Percentiles rank a stretch among this genome's conserved stretches.
Conservation (phyloP, 2,888 invertebrate species). For the Glyphotaelius pellucidus region DNA sequence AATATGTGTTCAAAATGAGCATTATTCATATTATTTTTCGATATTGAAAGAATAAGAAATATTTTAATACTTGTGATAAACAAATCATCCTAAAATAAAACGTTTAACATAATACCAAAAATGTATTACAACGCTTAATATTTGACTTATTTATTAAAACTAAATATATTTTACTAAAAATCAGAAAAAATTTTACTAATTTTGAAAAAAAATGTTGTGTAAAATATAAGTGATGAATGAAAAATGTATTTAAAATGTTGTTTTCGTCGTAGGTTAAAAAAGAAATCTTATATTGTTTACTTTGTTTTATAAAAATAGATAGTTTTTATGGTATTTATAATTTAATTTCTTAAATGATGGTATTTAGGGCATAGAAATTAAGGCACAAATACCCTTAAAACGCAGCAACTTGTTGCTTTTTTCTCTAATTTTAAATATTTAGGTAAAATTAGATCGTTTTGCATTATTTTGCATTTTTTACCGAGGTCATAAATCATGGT, state of each 20-base stretch:
- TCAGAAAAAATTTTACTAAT: neutral
- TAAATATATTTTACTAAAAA: neutral
- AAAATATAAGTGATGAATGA: neutral
- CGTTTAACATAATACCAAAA: neutral
- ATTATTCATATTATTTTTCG: neutral
- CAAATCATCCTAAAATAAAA: neutral
- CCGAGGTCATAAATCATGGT: neutral
- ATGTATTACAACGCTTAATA: neutral
- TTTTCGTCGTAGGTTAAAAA: neutral
- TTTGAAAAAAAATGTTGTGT: neutral
- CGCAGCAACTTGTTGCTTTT: neutral
- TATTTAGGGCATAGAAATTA: neutral
- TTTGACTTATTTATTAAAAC: neutral
- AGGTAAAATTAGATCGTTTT: neutral
- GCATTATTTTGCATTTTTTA: neutral
- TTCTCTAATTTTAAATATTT: neutral
- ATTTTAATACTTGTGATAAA: constrained; percentile 2
- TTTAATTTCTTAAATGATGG: neutral
- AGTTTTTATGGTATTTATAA: neutral
- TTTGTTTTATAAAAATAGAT: neutral
- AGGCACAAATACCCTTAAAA: neutral
- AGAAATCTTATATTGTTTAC: neutral
- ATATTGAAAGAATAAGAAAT: neutral
- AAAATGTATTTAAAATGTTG: neutral
- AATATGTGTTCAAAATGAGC: no score